Conservation (phyloP, 2,888 invertebrate genomes). For the Lymantria monacha region DNA sequence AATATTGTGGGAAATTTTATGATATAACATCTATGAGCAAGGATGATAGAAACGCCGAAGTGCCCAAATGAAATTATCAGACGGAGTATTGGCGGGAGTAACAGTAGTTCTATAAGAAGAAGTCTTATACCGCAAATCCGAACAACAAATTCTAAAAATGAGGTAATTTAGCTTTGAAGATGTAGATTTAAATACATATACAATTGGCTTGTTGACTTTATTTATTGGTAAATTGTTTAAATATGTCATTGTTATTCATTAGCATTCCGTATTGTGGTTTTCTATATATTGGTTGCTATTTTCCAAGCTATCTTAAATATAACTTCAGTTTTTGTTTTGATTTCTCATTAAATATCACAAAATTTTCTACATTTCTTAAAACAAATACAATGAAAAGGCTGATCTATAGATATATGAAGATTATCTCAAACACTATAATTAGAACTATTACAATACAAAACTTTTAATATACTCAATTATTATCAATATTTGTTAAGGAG, state of each 20-base stretch:
- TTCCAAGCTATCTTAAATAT: no score
- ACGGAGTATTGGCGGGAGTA: conserved; percentile 67
- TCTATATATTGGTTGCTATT: background rate
- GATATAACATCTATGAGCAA: conserved; percentile 23
- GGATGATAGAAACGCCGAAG: conserved; percentile 61
- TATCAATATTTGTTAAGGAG: conserved; percentile 42
- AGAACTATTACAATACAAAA: no score
- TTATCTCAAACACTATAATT: no score
- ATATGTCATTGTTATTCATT: background rate
- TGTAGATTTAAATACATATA: no score
- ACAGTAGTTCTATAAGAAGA: conserved; percentile 53
- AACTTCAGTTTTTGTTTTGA: no score
- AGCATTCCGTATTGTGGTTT: background rate
- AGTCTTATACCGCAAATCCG: conserved; percentile 60
- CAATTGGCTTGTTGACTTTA: no score
- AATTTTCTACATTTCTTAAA: no score
- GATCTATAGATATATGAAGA: no score
- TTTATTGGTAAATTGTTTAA: background rate
- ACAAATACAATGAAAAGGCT: no score
- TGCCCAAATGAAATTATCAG: conserved; percentile 53
- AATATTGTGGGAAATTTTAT: background rate
- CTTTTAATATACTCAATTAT: no score
- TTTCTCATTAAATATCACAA: no score
- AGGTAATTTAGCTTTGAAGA: conserved; percentile 44
- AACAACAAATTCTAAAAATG: conserved; percentile 45